phyloP scores from a whole-genome alignment of 2,113 vertebrate genomes.

The Hemiscyllium ocellatum region DNA sequence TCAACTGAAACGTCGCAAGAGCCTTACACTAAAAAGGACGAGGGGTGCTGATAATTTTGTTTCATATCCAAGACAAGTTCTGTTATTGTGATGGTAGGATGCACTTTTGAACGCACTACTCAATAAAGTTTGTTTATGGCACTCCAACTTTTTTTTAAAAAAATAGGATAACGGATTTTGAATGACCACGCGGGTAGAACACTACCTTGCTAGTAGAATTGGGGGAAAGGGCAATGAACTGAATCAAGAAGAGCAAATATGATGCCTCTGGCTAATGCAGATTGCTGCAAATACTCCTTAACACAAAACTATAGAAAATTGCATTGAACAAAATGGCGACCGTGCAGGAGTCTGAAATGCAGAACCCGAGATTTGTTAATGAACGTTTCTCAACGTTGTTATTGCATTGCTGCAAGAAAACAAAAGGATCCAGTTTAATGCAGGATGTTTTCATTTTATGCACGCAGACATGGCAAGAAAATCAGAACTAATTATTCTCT shows the following conservation, averaged over 20 bases:
- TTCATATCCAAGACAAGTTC: not conserved
- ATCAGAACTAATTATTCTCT: not conserved
- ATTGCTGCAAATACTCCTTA: not conserved
- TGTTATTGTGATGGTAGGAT: not conserved
- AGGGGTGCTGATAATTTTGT: not conserved
- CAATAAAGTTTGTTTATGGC: not conserved
- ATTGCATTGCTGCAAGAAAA: not conserved
- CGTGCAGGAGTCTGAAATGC: not conserved
- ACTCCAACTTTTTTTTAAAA: not conserved
- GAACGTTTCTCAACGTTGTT: conserved; percentile 3
- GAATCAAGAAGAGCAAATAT: not conserved
- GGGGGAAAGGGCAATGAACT: not conserved
- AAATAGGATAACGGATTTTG: not conserved
- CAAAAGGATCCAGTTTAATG: not conserved
- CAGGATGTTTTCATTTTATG: not conserved
- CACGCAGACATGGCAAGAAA: not conserved
- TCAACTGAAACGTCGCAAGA: not conserved
- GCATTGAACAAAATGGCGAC: conserved; percentile 36
- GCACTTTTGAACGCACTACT: not conserved
- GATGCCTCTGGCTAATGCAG: not conserved
- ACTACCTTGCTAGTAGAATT: not conserved
- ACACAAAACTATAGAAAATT: conserved; percentile 8
- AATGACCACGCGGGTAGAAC: not conserved
- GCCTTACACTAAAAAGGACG: not conserved
- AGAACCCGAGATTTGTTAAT: conserved; percentile 21